Conservation (phyloP, 2,888 invertebrate species). For the Parnassius glacialis region DNA sequence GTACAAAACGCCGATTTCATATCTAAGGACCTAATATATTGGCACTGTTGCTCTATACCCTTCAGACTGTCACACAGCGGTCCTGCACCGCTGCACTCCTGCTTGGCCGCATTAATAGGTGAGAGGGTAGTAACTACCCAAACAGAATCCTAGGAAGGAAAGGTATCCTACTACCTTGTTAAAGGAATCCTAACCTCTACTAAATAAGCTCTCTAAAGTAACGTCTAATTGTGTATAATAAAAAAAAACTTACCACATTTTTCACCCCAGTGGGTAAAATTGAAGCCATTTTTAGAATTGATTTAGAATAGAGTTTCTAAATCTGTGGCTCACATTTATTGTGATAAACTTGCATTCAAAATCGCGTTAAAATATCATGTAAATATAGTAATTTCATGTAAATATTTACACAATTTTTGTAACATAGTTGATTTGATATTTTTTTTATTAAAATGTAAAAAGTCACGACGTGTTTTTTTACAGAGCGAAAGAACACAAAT, state of each 20-base stretch:
- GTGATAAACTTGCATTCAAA: neutral
- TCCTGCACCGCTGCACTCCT: too few relatives aligned
- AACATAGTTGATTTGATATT: neutral
- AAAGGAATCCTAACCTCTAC: too few relatives aligned
- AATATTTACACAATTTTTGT: neutral
- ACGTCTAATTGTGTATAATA: too few relatives aligned
- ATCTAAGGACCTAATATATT: too few relatives aligned
- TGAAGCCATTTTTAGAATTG: conserved; percentile 55
- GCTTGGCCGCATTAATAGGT: too few relatives aligned
- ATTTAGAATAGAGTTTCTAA: neutral
- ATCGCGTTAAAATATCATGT: neutral
- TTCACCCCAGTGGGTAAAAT: conserved; percentile 62
- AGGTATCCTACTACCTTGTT: too few relatives aligned
- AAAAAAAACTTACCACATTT: conserved; percentile 54
- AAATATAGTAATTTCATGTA: neutral
- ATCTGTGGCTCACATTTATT: neutral
- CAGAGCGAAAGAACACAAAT: neutral
- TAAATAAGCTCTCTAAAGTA: too few relatives aligned
- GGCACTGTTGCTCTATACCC: too few relatives aligned
- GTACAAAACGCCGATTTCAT: too few relatives aligned
- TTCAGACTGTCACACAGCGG: too few relatives aligned
- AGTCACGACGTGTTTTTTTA: neutral
- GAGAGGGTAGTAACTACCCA: too few relatives aligned
- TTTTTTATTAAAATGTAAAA: neutral
- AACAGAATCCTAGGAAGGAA: too few relatives aligned